phyloP scores from a whole-genome alignment of 2,888 invertebrate genomes.

The Pteria penguin region DNA sequence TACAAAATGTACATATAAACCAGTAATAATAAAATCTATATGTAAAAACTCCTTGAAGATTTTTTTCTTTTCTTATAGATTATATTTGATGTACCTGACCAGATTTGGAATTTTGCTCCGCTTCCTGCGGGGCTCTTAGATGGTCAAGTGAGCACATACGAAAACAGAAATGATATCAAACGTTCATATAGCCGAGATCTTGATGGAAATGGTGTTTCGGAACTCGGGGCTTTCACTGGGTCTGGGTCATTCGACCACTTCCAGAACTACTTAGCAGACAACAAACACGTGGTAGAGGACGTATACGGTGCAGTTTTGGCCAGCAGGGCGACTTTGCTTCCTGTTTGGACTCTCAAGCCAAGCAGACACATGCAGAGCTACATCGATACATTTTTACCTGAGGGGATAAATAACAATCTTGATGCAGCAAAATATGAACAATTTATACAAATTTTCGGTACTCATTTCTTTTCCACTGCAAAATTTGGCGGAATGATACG shows the following conservation, averaged over 20 bases:
- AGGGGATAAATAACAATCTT: neutral
- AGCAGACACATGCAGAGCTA: neutral
- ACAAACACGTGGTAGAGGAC: neutral
- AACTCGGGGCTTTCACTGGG: neutral
- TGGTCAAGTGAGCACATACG: neutral
- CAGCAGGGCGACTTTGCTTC: neutral
- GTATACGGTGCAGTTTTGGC: neutral
- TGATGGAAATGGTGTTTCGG: neutral
- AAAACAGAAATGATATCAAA: neutral
- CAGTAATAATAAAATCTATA: too few relatives aligned
- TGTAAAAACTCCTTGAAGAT: too few relatives aligned
- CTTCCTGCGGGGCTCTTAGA: neutral
- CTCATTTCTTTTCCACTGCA: neutral
- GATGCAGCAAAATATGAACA: neutral
- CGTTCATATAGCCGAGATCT: neutral
- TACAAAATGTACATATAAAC: too few relatives aligned
- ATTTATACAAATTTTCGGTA: neutral
- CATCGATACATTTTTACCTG: neutral
- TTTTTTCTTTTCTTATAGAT: neutral
- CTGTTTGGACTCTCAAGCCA: neutral
- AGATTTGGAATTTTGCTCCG: neutral
- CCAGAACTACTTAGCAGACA: neutral
- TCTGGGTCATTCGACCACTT: neutral
- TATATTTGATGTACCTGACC: neutral
- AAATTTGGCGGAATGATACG: neutral